Evolutionary conservation across 2,888 invertebrate genomes (phyloP).

Genomic region (Punctoribates punctum): DNA sequence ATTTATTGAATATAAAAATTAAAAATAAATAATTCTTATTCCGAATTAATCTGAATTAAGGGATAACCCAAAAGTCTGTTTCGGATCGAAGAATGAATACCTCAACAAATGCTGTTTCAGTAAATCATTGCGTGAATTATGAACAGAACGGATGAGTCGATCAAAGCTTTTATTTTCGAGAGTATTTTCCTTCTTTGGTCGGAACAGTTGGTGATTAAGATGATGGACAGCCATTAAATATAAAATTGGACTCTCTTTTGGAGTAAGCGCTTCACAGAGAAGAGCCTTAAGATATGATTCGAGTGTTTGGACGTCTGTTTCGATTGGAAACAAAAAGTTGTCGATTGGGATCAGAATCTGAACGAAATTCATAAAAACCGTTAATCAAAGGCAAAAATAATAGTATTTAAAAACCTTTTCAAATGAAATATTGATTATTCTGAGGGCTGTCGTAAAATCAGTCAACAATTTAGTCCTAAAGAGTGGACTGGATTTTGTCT

Average conservation of each 20-base stretch:
- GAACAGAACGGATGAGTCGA: constrained; percentile 34
- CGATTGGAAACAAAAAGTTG: constrained; percentile 35
- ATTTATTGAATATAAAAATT: too few species aligned
- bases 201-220: constrained; percentile 31
- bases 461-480: constrained; percentile 34
- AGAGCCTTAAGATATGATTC: constrained; percentile 36
- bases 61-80: neutral
- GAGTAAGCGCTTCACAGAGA: constrained; percentile 23
- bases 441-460: constrained; percentile 8
- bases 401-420: constrained; percentile 34
- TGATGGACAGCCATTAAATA: constrained; percentile 36
- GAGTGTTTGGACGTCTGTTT: constrained; percentile 29
- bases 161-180: constrained; percentile 20
- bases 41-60: neutral
- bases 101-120: constrained; percentile 34
- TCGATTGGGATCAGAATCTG: constrained; percentile 34
- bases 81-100: constrained; percentile 34
- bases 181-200: neutral
- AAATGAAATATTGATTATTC: constrained; percentile 9
- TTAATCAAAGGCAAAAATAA: neutral
- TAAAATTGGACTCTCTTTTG: constrained; percentile 13
- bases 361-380: neutral
- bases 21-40: too few species aligned
- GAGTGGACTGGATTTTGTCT: constrained; percentile 34
- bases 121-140: constrained; percentile 30